phyloP scores from a whole-genome alignment of 2,888 invertebrate species.

The Phengaris arion region DNA sequence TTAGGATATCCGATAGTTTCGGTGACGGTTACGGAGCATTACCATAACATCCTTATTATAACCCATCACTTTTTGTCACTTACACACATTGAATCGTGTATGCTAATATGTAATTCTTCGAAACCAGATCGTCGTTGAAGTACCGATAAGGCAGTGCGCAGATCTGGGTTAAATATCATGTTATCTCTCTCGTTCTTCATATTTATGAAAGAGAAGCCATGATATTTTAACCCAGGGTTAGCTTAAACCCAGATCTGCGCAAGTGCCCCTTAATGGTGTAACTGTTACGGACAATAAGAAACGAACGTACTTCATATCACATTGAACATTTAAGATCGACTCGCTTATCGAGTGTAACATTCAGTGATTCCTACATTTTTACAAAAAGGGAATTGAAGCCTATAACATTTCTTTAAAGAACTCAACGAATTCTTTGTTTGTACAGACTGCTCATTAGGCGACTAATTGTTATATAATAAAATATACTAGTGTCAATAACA shows the following conservation, averaged over 20 bases:
- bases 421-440: background rate
- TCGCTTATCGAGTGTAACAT: background rate
- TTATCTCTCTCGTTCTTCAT: too few relatives aligned
- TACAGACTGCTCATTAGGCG: background rate
- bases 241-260: background rate
- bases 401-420: background rate
- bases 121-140: background rate
- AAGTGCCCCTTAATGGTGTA: background rate
- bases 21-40: too few relatives aligned
- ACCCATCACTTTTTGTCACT: too few relatives aligned
- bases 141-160: background rate
- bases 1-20: too few relatives aligned
- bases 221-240: too few relatives aligned
- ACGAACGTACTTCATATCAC: background rate
- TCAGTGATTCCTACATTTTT: slow-evolving; percentile 3
- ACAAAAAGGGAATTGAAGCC: background rate
- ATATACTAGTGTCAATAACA: background rate
- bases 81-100: too few relatives aligned
- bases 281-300: background rate
- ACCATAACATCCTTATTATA: too few relatives aligned
- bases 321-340: background rate
- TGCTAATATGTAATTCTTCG: background rate
- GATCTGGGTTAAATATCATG: too few relatives aligned
- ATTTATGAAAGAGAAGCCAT: too few relatives aligned
- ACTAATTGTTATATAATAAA: background rate